These are phyloP conservation scores for Apus apus DNA, from an alignment of 2,113 vertebrate species.

Conservation along the genomic window DNA sequence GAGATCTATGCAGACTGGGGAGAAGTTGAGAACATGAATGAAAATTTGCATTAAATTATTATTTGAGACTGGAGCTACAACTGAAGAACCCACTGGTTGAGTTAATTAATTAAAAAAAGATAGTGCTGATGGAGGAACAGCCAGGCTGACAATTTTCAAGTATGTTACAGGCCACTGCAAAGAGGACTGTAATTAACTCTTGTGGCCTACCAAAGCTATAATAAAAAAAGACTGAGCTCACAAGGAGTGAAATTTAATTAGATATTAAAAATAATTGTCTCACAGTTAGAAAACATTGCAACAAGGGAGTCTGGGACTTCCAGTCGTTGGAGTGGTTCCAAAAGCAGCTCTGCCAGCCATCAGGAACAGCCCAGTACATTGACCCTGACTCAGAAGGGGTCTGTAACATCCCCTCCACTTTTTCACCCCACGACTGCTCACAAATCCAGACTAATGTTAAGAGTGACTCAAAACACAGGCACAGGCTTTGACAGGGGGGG, in stretches of 20 bases:
- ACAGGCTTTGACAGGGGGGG: neutral
- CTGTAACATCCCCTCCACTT: neutral
- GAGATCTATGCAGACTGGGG: neutral
- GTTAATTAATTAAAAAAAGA: conserved; percentile 47
- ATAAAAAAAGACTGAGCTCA: conserved; percentile 11
- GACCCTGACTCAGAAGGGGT: neutral
- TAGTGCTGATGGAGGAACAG: conserved; percentile 18
- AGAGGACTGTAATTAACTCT: conserved; percentile 64
- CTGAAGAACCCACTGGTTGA: neutral
- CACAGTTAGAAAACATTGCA: conserved; percentile 42
- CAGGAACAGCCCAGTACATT: neutral
- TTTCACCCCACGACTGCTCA: neutral
- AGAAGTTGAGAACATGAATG: neutral
- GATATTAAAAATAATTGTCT: conserved; percentile 62
- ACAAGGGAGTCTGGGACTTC: conserved; percentile 12
- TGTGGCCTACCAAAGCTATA: conserved; percentile 48
- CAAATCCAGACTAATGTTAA: neutral
- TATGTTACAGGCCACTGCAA: conserved; percentile 42
- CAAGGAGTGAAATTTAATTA: conserved; percentile 63
- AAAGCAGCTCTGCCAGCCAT: neutral
- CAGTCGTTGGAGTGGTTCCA: neutral
- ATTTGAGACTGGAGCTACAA: neutral
- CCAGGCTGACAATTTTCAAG: conserved; percentile 29
- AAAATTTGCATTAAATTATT: neutral
- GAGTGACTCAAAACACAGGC: neutral